Conservation (phyloP, 2,113 vertebrate genomes). For the Cairina moschata region DNA sequence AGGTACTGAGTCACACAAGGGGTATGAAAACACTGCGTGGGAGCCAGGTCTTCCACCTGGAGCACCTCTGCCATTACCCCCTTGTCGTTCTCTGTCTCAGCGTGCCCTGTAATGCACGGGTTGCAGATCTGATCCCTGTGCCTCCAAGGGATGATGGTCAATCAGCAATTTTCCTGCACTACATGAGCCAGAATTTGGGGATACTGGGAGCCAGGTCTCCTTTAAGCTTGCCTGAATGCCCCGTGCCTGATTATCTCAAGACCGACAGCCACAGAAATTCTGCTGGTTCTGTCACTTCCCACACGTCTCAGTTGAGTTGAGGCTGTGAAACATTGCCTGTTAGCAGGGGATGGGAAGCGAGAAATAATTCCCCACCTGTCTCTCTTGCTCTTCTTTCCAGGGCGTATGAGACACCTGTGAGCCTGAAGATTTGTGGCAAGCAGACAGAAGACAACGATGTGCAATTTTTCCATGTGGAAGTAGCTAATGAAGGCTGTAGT, state of each 20-base stretch:
- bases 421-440: neutral
- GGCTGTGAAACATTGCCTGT: neutral
- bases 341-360: neutral
- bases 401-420: neutral
- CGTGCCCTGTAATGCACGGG: neutral
- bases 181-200: neutral
- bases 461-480: neutral
- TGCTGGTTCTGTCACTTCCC: neutral
- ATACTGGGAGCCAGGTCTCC: neutral
- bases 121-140: fast-evolving
- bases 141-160: neutral
- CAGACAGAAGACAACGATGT: neutral
- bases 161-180: neutral
- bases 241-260: neutral
- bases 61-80: neutral
- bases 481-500: neutral
- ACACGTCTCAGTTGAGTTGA: neutral
- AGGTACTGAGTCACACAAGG: neutral
- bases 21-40: neutral
- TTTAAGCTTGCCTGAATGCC: neutral
- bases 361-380: neutral
- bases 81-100: neutral
- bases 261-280: neutral
- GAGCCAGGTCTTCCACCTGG: neutral
- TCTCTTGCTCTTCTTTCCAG: neutral